Evolutionary conservation across 2,888 invertebrate species (phyloP).

Genomic region (Cryptocheilus praepositus): DNA sequence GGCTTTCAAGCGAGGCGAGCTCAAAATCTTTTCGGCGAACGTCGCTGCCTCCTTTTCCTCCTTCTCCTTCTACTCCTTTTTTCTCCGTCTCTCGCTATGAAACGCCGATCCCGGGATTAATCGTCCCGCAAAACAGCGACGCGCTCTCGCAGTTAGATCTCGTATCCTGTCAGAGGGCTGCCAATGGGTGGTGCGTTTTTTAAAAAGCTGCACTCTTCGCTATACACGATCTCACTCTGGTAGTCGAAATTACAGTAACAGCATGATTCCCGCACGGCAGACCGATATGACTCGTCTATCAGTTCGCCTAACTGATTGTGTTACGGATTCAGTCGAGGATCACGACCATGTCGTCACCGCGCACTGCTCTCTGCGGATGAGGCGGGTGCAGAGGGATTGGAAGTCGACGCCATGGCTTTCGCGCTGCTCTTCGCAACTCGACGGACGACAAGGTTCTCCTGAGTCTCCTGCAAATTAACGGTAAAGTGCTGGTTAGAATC

Average conservation of each 20-base stretch:
- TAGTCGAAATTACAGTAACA: slow-evolving; percentile 50
- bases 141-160: slow-evolving; percentile 28
- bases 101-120: too few relatives aligned
- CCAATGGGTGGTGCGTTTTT: too few relatives aligned
- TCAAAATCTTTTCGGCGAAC: background rate
- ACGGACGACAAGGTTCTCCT: slow-evolving; percentile 87
- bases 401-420: slow-evolving; percentile 88
- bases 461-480: slow-evolving; percentile 81
- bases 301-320: slow-evolving; percentile 47
- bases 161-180: too few relatives aligned
- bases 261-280: slow-evolving; percentile 42
- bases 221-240: slow-evolving; percentile 28
- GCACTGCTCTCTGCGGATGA: slow-evolving; percentile 66
- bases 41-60: too few relatives aligned
- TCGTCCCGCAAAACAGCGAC: too few relatives aligned
- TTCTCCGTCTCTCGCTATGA: background rate
- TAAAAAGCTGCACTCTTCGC: too few relatives aligned
- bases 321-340: slow-evolving; percentile 73
- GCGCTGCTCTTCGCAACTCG: slow-evolving; percentile 88
- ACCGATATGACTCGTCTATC: slow-evolving; percentile 31
- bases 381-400: slow-evolving; percentile 62
- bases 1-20: background rate
- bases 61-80: too few relatives aligned
- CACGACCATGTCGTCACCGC: slow-evolving; percentile 74
- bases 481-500: background rate